These are phyloP conservation scores for Nasonia vitripennis DNA, from an alignment of 1,140 invertebrate species.

Conservation along the genomic window DNA sequence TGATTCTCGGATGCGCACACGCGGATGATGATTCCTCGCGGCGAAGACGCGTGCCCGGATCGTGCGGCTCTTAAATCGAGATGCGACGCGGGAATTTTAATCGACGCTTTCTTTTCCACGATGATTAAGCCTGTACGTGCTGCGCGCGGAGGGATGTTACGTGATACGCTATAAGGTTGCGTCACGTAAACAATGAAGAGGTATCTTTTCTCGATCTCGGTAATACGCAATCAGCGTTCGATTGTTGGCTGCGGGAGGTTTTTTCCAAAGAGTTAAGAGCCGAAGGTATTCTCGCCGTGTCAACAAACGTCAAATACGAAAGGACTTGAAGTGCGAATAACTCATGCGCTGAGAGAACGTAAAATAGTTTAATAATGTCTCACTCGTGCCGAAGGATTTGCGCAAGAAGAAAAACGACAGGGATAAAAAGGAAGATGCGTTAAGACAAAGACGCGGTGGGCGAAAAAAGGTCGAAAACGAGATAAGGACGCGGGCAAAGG, in stretches of 20 bases:
- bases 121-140: neutral
- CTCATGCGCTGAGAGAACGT: neutral
- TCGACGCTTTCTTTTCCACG: neutral
- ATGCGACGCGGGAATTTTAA: conserved; percentile 3
- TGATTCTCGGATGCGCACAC: conserved; percentile 13
- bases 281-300: neutral
- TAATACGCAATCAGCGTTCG: neutral
- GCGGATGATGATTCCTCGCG: neutral
- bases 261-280: neutral
- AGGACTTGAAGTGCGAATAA: conserved; percentile 14
- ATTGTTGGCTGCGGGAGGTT: neutral
- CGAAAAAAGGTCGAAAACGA: neutral
- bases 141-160: neutral
- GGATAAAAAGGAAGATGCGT: neutral
- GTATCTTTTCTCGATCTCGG: neutral
- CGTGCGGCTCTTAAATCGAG: conserved; percentile 14
- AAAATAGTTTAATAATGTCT: conserved; percentile 39
- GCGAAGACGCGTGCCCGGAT: conserved; percentile 17
- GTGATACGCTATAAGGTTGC: neutral
- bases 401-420: neutral
- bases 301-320: conserved; percentile 4
- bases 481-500: neutral
- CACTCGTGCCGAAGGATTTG: neutral
- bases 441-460: neutral
- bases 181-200: neutral